phyloP scores from a whole-genome alignment of 2,888 invertebrate genomes.

The Penaeus monodon region DNA sequence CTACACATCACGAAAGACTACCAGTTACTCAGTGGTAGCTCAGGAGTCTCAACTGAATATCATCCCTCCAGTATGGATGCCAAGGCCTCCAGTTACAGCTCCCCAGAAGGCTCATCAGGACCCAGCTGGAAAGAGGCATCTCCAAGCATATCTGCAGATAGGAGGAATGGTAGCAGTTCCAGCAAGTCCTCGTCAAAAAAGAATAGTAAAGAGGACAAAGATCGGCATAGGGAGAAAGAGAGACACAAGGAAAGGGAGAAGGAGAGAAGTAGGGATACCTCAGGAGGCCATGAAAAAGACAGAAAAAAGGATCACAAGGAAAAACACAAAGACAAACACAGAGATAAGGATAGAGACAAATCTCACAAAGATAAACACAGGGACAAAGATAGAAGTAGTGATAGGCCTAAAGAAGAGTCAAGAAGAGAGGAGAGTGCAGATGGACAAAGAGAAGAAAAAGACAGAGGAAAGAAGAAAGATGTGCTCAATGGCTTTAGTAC shows the following conservation, averaged over 20 bases:
- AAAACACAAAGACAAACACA: conserved; percentile 34
- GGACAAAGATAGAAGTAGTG: conserved; percentile 39
- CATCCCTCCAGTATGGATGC: conserved; percentile 11
- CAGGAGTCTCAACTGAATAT: conserved; percentile 23
- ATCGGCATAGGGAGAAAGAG: conserved; percentile 32
- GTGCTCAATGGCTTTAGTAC: conserved; percentile 43
- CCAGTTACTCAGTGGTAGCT: background rate
- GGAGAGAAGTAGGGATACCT: conserved; percentile 6
- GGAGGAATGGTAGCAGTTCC: conserved; percentile 34
- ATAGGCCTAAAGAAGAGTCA: conserved; percentile 38
- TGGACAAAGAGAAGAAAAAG: conserved; percentile 34
- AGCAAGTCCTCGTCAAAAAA: conserved; percentile 29
- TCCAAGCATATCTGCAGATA: conserved; percentile 9
- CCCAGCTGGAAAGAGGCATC: conserved; percentile 21
- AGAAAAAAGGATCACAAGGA: conserved; percentile 37
- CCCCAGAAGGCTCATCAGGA: background rate
- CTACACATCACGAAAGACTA: conserved; percentile 59
- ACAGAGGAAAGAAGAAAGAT: conserved; percentile 37
- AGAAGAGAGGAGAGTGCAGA: conserved; percentile 30
- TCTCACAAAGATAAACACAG: conserved; percentile 44
- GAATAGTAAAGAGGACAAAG: conserved; percentile 34
- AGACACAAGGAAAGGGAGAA: conserved; percentile 29
- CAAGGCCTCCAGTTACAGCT: background rate
- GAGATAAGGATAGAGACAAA: conserved; percentile 41
- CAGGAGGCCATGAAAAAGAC: conserved; percentile 23